Base-by-base conservation (phyloP, 2,888 invertebrate genomes). In the Lithosia quadra region DNA sequence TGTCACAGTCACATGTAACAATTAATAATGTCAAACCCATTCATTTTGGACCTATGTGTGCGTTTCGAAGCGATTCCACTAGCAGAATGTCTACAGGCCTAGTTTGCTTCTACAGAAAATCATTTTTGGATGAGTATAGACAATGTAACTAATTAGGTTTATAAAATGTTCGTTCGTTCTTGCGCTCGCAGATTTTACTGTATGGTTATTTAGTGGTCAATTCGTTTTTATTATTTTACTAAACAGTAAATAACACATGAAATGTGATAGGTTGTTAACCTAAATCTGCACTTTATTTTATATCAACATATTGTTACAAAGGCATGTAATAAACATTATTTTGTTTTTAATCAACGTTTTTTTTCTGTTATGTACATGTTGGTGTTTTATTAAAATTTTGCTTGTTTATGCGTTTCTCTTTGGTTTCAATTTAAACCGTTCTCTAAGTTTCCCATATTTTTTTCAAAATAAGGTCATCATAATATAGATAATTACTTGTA, bases 341-440 rank as follows among this genome's bases (percentile, higher is more conserved):
- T 68, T 73, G 74, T 78, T 68, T 63, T 39, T 49, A 49, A 49
- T 49, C 49, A 49, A n/a, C n/a, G 43, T 34, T 60, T 65, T 68
- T 69, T 69, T 63, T 74, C 68, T 80, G 76, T 80, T 82, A 76
- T 58, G 70, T 65, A 73, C 67, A 69, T 76, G 74, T 78, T 82
- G 65, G 58, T 76, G 72, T 72, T 73, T 77, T 74, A 81, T 79
- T 80, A 81, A 81, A 78, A 72, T 71, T 72, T 79, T 75, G 74
- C 74, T 81, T 78, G 81, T 81, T 81, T 53, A 36, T 63, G 43
- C 63, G 61, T 67, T 67, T 65, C 60, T 71, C 34, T 70, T 74
- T 75, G 68, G n/a, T 76, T 61, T 13, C 15, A 18, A 43, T 59
- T 55, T 22, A 55, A 22, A 55, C 33, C 58, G 21, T 55, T 63